Evolutionary conservation across 2,888 invertebrate genomes (phyloP).

Genomic region (Tetranychus truncatus): DNA sequence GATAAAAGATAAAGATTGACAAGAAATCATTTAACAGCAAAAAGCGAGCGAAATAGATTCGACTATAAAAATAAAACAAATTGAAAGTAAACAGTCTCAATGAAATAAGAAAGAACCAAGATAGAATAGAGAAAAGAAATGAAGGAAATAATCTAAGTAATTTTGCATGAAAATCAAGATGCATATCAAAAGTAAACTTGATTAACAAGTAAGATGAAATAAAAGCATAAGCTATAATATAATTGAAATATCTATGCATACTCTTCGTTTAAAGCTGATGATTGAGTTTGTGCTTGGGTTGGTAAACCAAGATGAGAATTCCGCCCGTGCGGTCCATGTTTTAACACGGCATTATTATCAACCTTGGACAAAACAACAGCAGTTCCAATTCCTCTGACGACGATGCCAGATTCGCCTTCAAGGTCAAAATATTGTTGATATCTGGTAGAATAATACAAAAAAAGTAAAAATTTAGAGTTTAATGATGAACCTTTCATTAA

Average conservation of each 20-base stretch:
- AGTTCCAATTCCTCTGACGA: conserved; percentile 82
- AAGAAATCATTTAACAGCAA: neutral
- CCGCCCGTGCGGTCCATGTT: neutral
- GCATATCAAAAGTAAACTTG: neutral
- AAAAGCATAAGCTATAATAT: neutral
- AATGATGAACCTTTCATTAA: neutral
- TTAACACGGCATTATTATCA: neutral
- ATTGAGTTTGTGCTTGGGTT: neutral
- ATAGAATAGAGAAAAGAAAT: neutral
- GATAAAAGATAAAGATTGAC: neutral
- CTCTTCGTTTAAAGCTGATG: neutral
- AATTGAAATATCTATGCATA: neutral
- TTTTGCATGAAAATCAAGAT: neutral
- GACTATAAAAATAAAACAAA: neutral
- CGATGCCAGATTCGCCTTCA: conserved; percentile 90
- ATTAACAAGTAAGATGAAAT: neutral
- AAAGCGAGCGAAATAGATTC: conserved; percentile 9
- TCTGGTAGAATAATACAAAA: conserved; percentile 32
- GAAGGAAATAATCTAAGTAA: neutral
- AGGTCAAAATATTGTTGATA: conserved; percentile 86
- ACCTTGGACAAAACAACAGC: conserved; percentile 47
- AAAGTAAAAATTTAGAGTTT: conserved; percentile 9
- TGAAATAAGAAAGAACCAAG: neutral
- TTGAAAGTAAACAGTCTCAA: neutral
- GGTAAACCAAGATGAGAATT: neutral